Base-by-base conservation (phyloP, 2,888 invertebrate genomes). In the Philonicus albiceps region DNA sequence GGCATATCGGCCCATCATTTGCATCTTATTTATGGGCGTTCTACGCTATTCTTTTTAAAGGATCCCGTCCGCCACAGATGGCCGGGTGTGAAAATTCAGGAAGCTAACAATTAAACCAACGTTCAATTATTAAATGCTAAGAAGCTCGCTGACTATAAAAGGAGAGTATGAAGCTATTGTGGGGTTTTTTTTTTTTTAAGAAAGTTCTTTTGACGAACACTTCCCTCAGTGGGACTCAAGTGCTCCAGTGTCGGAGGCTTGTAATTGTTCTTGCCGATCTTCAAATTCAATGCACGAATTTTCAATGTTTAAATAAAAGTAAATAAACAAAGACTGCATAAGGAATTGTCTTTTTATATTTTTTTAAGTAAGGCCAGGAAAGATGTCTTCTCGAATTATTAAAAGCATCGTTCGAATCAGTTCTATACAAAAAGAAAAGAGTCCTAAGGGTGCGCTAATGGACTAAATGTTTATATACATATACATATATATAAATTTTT, bases 31-130 rank as follows among this genome's bases (percentile, higher is more conserved):
- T 74, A n/a, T 74, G 34, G 34, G 74, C 27, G n/a, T 7, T 43
- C 43, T 81, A 31, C 81, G 16, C 37, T 76, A 34, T 81, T 30
- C 34, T 37, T 37, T n/a, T 80, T 30, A n/a, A 27, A 22, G 49
- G 49, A 43, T 13, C 37, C 37, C 13, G 30, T 49, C 19, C 11
- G 30, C 80, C 49, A 5, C 81, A 81, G 81, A 81, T 81, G 81
- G 81, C 55, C 34, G 81, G 49, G 81, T 81, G 81, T 81, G 81
- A 81, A 81, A 81, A 55, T 49, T 81, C 64, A 81, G 64, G 81
- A 81, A 81, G 81, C 34, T 81, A 81, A 81, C 81, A 81, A 81
- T 64, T 64, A 81, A 81, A 64, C 34, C 34, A 30, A 55, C 30
- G 31, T 37, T 5, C 19, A 16, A 5, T 55, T 34, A 81, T 49